Evolutionary conservation across 2,888 invertebrate species (phyloP).

Genomic region (Lymantria monacha): DNA sequence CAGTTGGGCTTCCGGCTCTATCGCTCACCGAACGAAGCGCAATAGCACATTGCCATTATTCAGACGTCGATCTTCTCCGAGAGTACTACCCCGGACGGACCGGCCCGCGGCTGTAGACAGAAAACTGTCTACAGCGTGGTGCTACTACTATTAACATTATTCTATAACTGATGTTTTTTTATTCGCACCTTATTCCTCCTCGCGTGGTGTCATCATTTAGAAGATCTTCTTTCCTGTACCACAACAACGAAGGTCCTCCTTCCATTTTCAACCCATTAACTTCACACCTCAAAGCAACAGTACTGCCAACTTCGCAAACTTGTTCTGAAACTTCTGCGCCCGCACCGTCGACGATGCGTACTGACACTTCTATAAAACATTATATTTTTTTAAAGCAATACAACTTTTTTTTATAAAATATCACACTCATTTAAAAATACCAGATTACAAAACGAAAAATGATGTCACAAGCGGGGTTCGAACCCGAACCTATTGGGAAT

Average conservation of each 20-base stretch:
- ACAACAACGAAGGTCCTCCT: constrained; percentile 70
- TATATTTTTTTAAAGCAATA: background rate
- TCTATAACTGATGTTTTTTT: no score
- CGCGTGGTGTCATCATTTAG: constrained; percentile 74
- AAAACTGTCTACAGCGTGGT: no score
- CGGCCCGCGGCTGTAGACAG: no score
- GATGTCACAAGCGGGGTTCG: no score
- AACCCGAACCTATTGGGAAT: no score
- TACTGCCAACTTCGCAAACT: constrained; percentile 73
- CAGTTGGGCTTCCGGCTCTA: no score
- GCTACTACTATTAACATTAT: no score
- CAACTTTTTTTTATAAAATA: background rate
- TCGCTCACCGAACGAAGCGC: no score
- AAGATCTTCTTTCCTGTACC: constrained; percentile 66
- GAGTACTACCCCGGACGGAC: no score
- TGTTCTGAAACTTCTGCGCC: constrained; percentile 71
- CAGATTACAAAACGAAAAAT: no score
- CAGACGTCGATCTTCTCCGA: no score
- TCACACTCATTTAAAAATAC: background rate
- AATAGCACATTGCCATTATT: no score
- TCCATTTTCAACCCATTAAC: constrained; percentile 73
- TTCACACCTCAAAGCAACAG: constrained; percentile 71
- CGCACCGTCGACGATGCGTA: constrained; percentile 73
- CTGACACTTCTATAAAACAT: constrained; percentile 62
- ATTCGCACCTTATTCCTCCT: constrained; percentile 67